Base-by-base conservation (phyloP, 2,888 invertebrate genomes). In the Orchestes rusci region DNA sequence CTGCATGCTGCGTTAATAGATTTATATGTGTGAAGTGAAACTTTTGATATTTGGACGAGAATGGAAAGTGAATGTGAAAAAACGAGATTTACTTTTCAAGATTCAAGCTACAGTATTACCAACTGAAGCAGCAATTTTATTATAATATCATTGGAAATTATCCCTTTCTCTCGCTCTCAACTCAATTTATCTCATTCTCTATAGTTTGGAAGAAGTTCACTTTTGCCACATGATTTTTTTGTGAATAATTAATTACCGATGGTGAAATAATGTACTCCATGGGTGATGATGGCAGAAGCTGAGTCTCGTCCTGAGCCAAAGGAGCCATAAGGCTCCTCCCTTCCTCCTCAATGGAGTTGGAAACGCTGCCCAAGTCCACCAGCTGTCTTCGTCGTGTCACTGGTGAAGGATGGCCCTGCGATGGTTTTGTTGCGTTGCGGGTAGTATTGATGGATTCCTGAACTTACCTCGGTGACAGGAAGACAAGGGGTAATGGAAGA, bases 231-330 rank as follows among this genome's bases (percentile, higher is more conserved):
- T n/a, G n/a, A n/a, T n/a, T n/a, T n/a, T n/a, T n/a, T n/a, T n/a
- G n/a, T n/a, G n/a, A n/a, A n/a, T n/a, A n/a, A 34, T 4, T 16
- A 62, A 68, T 69, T 60, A 69, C 69, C 64, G 63, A 64, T 37
- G 68, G 66, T 16, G 69, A 69, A 37, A 66, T 62, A n/a, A n/a
- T n/a, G 55, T 64, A 67, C 51, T 63, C 67, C 56, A 58, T 64
- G 3, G 69, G 66, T 36, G 67, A 61, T 19, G 58, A 59, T 12
- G 66, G 61, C 32, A 68, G 48, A 19, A 68, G 58, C 46, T 65
- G 65, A 4, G 68, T 66, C 53, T 69, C 69, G 48, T 69, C 69
- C 47, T 68, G 66, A 27, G 66, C 65, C 30, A 68, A 55, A 16
- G 67, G 67, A 10, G 67, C 66, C 39, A 53, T 33, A 38, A 57